These are phyloP conservation scores for Amphipyra tragopoginis DNA, from an alignment of 2,888 invertebrate species.

Conservation along the genomic window DNA sequence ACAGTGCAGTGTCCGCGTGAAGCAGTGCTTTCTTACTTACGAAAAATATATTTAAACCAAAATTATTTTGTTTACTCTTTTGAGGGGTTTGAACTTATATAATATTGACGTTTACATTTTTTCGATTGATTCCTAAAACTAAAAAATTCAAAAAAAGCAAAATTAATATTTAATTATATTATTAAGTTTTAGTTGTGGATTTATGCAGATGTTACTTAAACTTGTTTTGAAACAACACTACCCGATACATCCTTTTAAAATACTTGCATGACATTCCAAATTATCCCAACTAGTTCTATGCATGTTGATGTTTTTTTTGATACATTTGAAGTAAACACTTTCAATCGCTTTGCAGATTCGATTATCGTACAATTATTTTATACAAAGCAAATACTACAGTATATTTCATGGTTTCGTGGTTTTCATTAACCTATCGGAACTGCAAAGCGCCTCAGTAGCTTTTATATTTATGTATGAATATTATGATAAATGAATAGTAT, in stretches of 20 bases:
- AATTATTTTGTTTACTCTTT: neutral
- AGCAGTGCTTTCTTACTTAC: neutral
- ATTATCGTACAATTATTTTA: neutral
- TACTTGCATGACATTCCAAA: conserved; percentile 25
- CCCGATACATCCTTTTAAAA: conserved; percentile 2
- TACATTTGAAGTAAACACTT: conserved; percentile 9
- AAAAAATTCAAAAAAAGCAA: too few species aligned
- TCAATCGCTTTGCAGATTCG: conserved; percentile 20
- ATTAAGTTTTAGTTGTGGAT: neutral
- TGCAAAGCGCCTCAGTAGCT: conserved; percentile 16
- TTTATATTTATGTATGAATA: conserved; percentile 20
- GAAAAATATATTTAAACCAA: too few species aligned
- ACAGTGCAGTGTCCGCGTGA: neutral
- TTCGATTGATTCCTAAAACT: too few species aligned
- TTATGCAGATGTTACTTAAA: neutral
- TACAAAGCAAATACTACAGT: too few species aligned
- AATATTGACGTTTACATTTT: too few species aligned
- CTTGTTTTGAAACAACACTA: neutral
- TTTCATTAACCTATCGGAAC: conserved; percentile 11
- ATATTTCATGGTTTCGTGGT: too few species aligned
- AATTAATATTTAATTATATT: too few species aligned
- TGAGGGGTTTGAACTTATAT: neutral
- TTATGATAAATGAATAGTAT: conserved; percentile 36
- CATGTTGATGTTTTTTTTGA: conserved; percentile 40
- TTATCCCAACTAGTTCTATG: conserved; percentile 11